phyloP scores from a whole-genome alignment of 2,113 vertebrate species.

The Leptobrachium ailaonicum region DNA sequence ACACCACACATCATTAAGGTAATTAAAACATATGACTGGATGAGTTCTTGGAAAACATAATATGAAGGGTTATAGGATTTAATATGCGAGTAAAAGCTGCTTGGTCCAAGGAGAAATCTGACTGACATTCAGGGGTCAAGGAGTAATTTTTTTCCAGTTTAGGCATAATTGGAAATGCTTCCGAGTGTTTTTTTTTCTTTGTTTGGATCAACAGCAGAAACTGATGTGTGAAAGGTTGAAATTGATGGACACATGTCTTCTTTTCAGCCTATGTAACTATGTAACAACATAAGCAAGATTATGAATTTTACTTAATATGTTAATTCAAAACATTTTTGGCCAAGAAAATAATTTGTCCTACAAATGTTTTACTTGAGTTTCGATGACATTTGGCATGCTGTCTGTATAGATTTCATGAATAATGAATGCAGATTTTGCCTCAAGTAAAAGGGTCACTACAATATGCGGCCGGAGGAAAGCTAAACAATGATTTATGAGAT shows the following conservation, averaged over 20 bases:
- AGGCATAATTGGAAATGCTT: too few relatives aligned
- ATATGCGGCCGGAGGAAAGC: slow-evolving; percentile 68
- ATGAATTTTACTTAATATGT: not conserved
- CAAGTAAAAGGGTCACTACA: slow-evolving; percentile 65
- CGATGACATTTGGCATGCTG: slow-evolving; percentile 73
- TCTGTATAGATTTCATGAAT: slow-evolving; percentile 71
- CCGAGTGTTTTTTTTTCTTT: too few relatives aligned
- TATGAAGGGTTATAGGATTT: too few relatives aligned
- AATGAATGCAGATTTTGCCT: slow-evolving; percentile 73
- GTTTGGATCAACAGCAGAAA: too few relatives aligned
- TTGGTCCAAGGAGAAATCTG: too few relatives aligned
- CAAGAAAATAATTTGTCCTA: slow-evolving; percentile 65
- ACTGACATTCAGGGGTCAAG: too few relatives aligned
- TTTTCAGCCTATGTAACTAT: too few relatives aligned
- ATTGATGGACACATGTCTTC: too few relatives aligned
- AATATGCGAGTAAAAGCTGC: too few relatives aligned
- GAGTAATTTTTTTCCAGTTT: too few relatives aligned
- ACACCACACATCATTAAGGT: not conserved
- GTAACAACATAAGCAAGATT: not conserved
- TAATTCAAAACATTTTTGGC: slow-evolving; percentile 57
- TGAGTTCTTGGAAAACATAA: too few relatives aligned
- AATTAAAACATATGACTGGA: not conserved
- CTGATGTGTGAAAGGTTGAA: too few relatives aligned
- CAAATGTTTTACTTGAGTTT: slow-evolving; percentile 74
- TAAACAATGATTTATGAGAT: slow-evolving; percentile 85